These are phyloP conservation scores for Drosophila lacteicornis DNA, from an alignment of 1,140 invertebrate species.

Conservation along the genomic window DNA sequence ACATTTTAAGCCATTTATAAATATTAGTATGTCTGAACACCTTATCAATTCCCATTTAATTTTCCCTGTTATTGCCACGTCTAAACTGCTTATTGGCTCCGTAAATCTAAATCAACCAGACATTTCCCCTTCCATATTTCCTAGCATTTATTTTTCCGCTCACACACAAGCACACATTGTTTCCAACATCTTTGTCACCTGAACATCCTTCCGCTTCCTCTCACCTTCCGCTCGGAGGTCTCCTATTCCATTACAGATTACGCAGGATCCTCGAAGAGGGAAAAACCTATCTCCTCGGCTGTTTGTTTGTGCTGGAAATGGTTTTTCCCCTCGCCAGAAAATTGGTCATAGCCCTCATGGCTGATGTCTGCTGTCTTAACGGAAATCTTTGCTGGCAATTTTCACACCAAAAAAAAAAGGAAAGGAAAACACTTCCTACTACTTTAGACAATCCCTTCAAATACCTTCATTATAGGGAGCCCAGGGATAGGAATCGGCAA, in stretches of 20 bases:
- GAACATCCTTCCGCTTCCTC: constrained; percentile 31
- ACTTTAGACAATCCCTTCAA: constrained; percentile 60
- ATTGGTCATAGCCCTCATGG: constrained; percentile 52
- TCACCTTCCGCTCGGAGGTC: constrained; percentile 24
- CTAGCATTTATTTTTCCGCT: constrained; percentile 16
- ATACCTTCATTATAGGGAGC: constrained; percentile 72
- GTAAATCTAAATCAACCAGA: constrained; percentile 35
- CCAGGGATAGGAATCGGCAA: constrained; percentile 41
- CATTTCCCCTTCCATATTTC: constrained; percentile 3
- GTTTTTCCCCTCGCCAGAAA: constrained; percentile 33
- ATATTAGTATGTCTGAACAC: not conserved
- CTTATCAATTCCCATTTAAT: constrained; percentile 29
- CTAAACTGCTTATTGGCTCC: constrained; percentile 14
- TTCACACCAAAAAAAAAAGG: constrained; percentile 48
- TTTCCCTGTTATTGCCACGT: constrained; percentile 8
- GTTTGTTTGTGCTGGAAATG: constrained; percentile 58
- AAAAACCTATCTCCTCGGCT: constrained; percentile 55
- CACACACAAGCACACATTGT: constrained; percentile 2
- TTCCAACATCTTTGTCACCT: constrained; percentile 64
- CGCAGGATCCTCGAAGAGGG: constrained; percentile 22
- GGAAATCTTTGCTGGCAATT: constrained; percentile 70
- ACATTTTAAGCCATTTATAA: not conserved
- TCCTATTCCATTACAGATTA: constrained; percentile 44
- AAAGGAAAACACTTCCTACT: constrained; percentile 34
- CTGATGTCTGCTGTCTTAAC: constrained; percentile 45